A percentile compares a stretch with the other conserved stretches of the same genome.
phyloP scores from a whole-genome alignment of 2,113 vertebrate genomes.

The Nannobrachium achirus region DNA sequence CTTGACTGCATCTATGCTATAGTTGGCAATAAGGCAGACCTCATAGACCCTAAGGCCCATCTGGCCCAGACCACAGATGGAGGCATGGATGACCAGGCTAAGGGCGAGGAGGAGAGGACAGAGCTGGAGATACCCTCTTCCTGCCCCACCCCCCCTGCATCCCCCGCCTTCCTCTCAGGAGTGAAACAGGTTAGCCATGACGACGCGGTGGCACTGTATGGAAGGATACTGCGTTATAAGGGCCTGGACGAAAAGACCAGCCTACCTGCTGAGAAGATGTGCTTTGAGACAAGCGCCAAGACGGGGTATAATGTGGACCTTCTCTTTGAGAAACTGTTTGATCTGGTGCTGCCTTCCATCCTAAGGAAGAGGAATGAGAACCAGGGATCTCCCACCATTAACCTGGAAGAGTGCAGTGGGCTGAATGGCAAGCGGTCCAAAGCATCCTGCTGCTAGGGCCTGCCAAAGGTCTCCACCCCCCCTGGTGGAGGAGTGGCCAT shows the following conservation, averaged over 20 bases:
- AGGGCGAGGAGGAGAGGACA: constrained; percentile 28
- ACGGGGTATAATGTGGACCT: constrained; percentile 91
- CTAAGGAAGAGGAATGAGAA: constrained; percentile 83
- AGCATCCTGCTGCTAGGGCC: constrained; percentile 61
- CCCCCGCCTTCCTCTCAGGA: constrained; percentile 53
- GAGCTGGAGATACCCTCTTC: constrained; percentile 39
- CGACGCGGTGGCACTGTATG: constrained; percentile 88
- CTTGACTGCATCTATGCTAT: constrained; percentile 91
- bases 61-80: constrained; percentile 28
- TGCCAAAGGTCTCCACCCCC: background rate
- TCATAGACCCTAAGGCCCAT: constrained; percentile 75
- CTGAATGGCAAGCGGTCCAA: constrained; percentile 43
- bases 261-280: constrained; percentile 90
- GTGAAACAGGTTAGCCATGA: constrained; percentile 82
- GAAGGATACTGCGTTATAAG: constrained; percentile 88
- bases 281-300: constrained; percentile 97
- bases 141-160: constrained; percentile 51
- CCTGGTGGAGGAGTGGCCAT: background rate
- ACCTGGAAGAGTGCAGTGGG: constrained; percentile 80
- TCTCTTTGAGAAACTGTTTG: constrained; percentile 92
- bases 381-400: constrained; percentile 80
- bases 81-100: constrained; percentile 7
- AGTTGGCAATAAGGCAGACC: constrained; percentile 95
- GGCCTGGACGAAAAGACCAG: constrained; percentile 86
- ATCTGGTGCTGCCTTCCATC: constrained; percentile 89